Conservation (phyloP, 2,797 vertebrate genomes). For the Mastacembelus armatus region DNA sequence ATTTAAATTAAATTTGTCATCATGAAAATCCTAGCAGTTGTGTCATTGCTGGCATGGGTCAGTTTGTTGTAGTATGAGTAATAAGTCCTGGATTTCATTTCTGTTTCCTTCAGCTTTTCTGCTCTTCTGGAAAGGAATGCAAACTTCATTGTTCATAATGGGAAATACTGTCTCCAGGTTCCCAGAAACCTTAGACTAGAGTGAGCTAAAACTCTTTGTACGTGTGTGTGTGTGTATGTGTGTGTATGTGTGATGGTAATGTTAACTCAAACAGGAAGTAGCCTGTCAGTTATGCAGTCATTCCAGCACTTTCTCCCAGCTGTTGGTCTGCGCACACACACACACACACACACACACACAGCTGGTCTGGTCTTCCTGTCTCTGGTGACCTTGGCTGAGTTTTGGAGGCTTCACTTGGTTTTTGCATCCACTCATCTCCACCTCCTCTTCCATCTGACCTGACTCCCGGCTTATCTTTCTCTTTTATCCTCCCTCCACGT, state of each 20-base stretch:
- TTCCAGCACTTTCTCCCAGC: constrained; percentile 76
- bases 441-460: constrained; percentile 58
- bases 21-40: constrained; percentile 60
- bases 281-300: constrained; percentile 75
- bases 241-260: constrained; percentile 58
- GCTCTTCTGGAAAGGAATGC: constrained; percentile 51
- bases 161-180: constrained; percentile 66
- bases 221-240: constrained; percentile 41
- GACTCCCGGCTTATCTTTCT: constrained; percentile 47
- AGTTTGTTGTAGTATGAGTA: constrained; percentile 76
- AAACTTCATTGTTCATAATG: constrained; percentile 62
- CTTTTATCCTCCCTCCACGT: constrained; percentile 34
- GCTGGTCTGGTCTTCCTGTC: constrained; percentile 81
- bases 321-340: constrained; percentile 70
- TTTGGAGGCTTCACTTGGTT: constrained; percentile 68
- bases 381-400: constrained; percentile 78
- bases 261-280: constrained; percentile 84
- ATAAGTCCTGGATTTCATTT: constrained; percentile 70
- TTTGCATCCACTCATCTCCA: constrained; percentile 76
- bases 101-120: constrained; percentile 67
- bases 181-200: constrained; percentile 64
- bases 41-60: constrained; percentile 74
- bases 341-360: constrained; percentile 70
- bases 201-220: constrained; percentile 32
- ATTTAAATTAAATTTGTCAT: constrained; percentile 78